These are phyloP conservation scores for Drosophila gaucha DNA, from an alignment of 2,888 invertebrate genomes.

Conservation along the genomic window DNA sequence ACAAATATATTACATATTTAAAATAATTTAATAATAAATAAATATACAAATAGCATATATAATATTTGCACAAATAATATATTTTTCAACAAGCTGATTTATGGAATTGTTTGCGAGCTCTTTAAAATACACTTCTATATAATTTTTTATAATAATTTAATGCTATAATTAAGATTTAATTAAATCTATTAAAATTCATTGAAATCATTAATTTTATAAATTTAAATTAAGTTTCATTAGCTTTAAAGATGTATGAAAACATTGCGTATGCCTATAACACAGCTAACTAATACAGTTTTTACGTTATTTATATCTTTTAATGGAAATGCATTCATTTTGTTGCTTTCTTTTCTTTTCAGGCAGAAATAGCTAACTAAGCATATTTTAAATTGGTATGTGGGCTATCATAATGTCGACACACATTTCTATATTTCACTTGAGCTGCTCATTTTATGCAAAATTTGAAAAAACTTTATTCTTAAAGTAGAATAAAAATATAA, in stretches of 20 bases:
- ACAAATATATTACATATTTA: not conserved
- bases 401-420: too few relatives aligned
- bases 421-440: too few relatives aligned
- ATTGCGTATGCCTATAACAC: constrained; percentile 4
- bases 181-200: constrained; percentile 38
- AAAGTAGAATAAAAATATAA: too few relatives aligned
- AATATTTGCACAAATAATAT: not conserved
- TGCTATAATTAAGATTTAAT: constrained; percentile 36
- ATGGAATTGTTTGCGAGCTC: not conserved
- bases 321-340: too few relatives aligned
- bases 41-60: not conserved
- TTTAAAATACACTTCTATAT: not conserved
- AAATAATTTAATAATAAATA: not conserved
- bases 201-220: constrained; percentile 4
- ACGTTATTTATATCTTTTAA: too few relatives aligned
- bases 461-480: too few relatives aligned
- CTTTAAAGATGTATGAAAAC: constrained; percentile 17
- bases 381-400: too few relatives aligned
- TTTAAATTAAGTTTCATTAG: constrained; percentile 13
- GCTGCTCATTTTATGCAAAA: too few relatives aligned
- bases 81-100: not conserved
- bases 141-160: constrained; percentile 7
- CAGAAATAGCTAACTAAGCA: too few relatives aligned
- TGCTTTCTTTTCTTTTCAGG: too few relatives aligned
- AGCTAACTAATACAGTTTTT: too few relatives aligned